These are phyloP conservation scores for Recurvirostra avosetta DNA, from an alignment of 2,113 vertebrate species.

Conservation along the genomic window DNA sequence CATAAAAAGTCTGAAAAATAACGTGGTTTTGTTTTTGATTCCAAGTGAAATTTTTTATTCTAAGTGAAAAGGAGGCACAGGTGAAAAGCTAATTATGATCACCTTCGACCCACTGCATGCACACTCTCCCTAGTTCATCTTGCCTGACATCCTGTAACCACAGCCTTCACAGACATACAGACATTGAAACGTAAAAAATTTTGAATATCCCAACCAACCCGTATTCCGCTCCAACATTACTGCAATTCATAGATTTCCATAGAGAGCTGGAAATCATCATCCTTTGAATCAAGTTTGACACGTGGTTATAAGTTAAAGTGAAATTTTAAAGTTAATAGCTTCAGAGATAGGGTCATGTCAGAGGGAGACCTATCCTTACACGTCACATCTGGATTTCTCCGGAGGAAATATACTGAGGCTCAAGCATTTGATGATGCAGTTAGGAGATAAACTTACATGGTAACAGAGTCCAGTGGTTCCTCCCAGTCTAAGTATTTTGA, in stretches of 20 bases:
- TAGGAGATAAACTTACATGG: not conserved
- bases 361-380: not conserved
- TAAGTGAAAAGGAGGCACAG: not conserved
- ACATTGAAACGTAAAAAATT: not conserved
- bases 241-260: not conserved
- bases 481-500: not conserved
- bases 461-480: not conserved
- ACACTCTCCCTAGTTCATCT: not conserved
- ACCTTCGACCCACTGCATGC: not conserved
- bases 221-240: too few species aligned
- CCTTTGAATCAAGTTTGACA: not conserved
- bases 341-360: not conserved
- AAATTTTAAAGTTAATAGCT: not conserved
- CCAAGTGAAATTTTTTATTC: not conserved
- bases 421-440: not conserved
- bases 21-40: not conserved
- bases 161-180: not conserved
- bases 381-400: not conserved
- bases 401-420: not conserved
- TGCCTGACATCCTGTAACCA: not conserved
- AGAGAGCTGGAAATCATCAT: not conserved
- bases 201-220: not conserved
- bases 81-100: not conserved
- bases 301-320: rapidly evolving
- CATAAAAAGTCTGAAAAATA: slow-evolving; percentile 87